Base-by-base conservation (phyloP, 2,888 invertebrate species). In the Diloba caeruleocephala region DNA sequence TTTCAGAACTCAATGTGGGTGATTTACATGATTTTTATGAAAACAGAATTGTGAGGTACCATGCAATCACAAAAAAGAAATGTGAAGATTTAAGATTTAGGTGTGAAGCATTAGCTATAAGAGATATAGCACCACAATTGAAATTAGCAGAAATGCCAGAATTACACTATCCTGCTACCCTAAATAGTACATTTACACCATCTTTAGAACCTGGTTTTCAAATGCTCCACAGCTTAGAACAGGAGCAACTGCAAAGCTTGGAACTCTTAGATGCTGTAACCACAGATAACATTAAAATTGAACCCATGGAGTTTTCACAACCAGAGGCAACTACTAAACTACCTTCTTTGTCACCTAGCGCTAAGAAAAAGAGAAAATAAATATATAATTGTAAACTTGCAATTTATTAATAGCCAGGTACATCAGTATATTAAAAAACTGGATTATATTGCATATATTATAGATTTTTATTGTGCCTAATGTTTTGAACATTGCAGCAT, bases 181-280 rank as follows among this genome's bases (percentile, higher is more conserved):
- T 94, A 25, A 93, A 92, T 71, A 92, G 90, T 7, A 85, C 93
- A 0, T 94, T 93, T 46, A 94, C 94, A 39, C 94, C 95, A 0
- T 95, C 95, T 7, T 82, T 95, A 23, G 95, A 95, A 71, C 94
- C 95, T 23, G 95, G 95, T 0, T 95, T 95, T 74, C 95, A 95
- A 82, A 95, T 95, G 95, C 85, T 95, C 51, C 95, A 95, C 43
- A 95, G 94, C 57, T 84, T 95, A 43, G 95, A 95, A 73, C 95
- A 95, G 70, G 95, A 95, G 44, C 94, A 94, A 59, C 59, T 92
- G 0, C 91, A 92, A 63, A 90, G 91, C 0, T 67, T 93, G 19
- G 92, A 93, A 28, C 81, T 93, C 1, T 64, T 94, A 1, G 93
- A 93, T 59, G 76, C 88, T 1, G 90, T 92, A 2, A 38, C 67